Base-by-base conservation (phyloP, 2,113 vertebrate species). In the Archilochus colubris region DNA sequence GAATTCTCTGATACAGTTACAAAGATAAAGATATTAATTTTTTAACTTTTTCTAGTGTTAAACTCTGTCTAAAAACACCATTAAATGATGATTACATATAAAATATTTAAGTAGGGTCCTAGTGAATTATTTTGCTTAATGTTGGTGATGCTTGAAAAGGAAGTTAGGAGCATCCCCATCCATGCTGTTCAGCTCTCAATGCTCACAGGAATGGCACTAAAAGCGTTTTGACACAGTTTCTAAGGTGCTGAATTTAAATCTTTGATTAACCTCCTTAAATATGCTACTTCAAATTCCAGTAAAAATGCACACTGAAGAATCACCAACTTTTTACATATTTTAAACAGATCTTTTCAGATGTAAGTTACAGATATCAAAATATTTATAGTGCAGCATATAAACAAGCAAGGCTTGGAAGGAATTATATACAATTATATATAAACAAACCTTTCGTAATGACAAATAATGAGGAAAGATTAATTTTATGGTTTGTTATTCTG, bases 331-430 rank as follows among this genome's bases (percentile, higher is more conserved):
- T 73, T 17, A 33, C 7, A 44, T 17, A 50, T 36, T 78, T 78
- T 77, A 62, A 82, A 82, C 3, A 30, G 1, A 40, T 63, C 48
- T 9, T 68, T 75, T 66, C 43, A 73, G 40, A 80, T 83, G 9
- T 69, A 87, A 93, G 30, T 72, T 61, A 27, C 9, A 94, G 31
- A 54, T 76, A 80, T 86, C 17, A 93, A 95, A 93, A 66, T 62
- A 86, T 80, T 93, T 76, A 77, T 43, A 86, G 15, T 51, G 38
- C 23, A 82, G 53, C 50, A 57, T 6, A 51, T 79, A 58, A 89
- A 83, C 46, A 89, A 93, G 44, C 6, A 69, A 82, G 19, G 17
- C 88, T 85, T 89, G 70, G 88, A 93, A 91, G 21, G 50, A 87
- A 77, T 76, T 72, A 28, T 50, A 66, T 85, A 64, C 16, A 62